A percentile compares a stretch with the other conserved stretches of the same genome.
Conservation (phyloP, 2,113 vertebrate species). For the Zapus hudsonius region DNA sequence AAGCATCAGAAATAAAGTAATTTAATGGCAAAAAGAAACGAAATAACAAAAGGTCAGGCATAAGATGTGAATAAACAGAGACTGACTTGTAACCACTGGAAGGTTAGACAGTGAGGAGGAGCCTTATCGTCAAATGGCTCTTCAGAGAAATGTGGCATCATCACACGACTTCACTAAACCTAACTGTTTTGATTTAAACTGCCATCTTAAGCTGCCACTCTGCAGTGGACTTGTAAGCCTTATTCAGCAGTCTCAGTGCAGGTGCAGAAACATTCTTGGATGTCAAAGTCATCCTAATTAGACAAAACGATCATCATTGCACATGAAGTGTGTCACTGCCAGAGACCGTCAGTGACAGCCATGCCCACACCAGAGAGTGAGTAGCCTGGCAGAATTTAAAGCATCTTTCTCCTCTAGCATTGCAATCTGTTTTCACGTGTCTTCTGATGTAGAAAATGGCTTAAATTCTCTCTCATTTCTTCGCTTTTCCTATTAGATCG, state of each 20-base stretch:
- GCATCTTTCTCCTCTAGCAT: neutral
- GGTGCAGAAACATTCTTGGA: conserved; percentile 33
- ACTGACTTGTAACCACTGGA: neutral
- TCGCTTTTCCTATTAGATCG: neutral
- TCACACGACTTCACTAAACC: neutral
- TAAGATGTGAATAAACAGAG: neutral
- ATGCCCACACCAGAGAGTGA: neutral
- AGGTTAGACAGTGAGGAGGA: neutral
- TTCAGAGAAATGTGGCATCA: neutral
- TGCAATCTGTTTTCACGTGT: neutral
- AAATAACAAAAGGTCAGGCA: neutral
- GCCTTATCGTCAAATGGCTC: neutral
- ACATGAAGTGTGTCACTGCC: conserved; percentile 10
- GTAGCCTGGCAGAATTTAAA: neutral
- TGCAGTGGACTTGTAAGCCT: neutral
- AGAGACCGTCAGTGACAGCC: neutral
- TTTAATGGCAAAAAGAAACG: neutral
- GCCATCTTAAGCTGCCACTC: neutral
- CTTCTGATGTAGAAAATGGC: neutral
- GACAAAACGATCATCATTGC: conserved; percentile 9
- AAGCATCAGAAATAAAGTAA: neutral
- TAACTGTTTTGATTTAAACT: neutral
- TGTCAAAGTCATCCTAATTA: conserved; percentile 38
- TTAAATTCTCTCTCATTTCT: neutral
- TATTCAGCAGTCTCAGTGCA: neutral